These are phyloP conservation scores for Gymnoscopelus braueri DNA, from an alignment of 2,797 vertebrate genomes.

Conservation along the genomic window DNA sequence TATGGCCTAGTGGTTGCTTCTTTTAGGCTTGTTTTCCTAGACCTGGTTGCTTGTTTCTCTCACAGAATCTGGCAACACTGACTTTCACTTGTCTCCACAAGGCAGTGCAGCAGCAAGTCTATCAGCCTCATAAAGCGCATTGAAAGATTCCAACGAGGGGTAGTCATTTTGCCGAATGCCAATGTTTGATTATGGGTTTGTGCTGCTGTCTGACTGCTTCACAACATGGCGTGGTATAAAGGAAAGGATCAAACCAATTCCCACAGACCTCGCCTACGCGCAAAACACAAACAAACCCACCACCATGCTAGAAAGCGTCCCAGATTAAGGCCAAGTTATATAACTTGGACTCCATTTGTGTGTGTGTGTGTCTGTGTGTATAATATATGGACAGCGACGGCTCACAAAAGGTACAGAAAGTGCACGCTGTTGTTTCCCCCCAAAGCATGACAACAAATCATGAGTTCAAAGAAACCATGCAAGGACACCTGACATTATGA, in stretches of 20 bases:
- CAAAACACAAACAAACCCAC: slow-evolving; percentile 33
- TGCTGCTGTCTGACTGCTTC: slow-evolving; percentile 5
- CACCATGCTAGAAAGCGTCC: slow-evolving; percentile 65
- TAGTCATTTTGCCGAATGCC: slow-evolving; percentile 1
- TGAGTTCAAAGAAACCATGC: too few species aligned
- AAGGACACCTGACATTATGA: too few species aligned
- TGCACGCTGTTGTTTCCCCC: too few species aligned
- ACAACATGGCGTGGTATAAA: slow-evolving; percentile 6
- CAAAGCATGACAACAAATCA: too few species aligned
- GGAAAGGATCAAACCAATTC: slow-evolving; percentile 25
- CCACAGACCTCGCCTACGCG: slow-evolving; percentile 62
- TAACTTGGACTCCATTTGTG: slow-evolving; percentile 76
- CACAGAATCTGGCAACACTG: too few species aligned
- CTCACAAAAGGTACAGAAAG: neutral
- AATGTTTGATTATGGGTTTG: slow-evolving; percentile 11
- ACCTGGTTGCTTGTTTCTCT: too few species aligned
- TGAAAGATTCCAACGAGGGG: neutral
- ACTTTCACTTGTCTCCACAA: neutral
- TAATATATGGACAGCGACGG: slow-evolving; percentile 15
- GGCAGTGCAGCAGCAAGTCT: neutral
- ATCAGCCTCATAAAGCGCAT: neutral
- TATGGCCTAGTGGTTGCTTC: too few species aligned
- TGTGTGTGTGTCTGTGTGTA: slow-evolving; percentile 52
- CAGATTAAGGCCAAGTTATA: slow-evolving; percentile 85
- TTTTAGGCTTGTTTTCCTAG: too few species aligned